A percentile compares a stretch with the other conserved stretches of the same genome.
These are phyloP conservation scores for Eucriotettix oculatus DNA, from an alignment of 2,888 invertebrate genomes.

Conservation along the genomic window DNA sequence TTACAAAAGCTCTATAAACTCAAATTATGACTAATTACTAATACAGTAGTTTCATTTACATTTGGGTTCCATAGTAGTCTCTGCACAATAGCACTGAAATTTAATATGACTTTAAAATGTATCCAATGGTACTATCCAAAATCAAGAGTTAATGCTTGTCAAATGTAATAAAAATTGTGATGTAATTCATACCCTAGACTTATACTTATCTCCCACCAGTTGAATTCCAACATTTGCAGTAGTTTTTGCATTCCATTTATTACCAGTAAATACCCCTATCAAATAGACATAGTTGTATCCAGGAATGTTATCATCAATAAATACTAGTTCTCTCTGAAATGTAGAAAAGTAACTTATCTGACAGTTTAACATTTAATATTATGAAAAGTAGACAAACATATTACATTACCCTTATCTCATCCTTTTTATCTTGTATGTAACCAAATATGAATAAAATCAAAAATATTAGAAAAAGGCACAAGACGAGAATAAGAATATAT, in stretches of 20 bases:
- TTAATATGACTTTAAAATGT: too few species aligned
- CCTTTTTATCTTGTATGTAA: constrained; percentile 9
- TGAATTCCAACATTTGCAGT: constrained; percentile 15
- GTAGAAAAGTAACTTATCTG: background rate
- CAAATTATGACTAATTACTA: too few species aligned
- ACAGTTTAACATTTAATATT: background rate
- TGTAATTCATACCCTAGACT: too few species aligned
- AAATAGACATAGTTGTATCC: constrained; percentile 14
- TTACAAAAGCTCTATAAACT: too few species aligned
- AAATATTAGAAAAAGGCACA: constrained; percentile 10
- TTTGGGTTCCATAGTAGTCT: too few species aligned
- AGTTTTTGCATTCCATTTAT: constrained; percentile 13
- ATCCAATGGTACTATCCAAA: too few species aligned
- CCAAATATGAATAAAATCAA: constrained; percentile 11
- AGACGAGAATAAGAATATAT: constrained; percentile 10
- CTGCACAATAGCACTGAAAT: too few species aligned
- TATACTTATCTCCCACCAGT: constrained; percentile 10
- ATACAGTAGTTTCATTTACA: too few species aligned
- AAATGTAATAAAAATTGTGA: too few species aligned
- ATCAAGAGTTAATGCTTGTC: too few species aligned
- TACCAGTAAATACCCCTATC: constrained; percentile 15
- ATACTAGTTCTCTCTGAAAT: constrained; percentile 6
- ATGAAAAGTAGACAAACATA: background rate
- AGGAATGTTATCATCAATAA: constrained; percentile 16
- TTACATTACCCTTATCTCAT: background rate